Base-by-base conservation (phyloP, 2,797 vertebrate species). In the Parauchenoglanis ngamensis region DNA sequence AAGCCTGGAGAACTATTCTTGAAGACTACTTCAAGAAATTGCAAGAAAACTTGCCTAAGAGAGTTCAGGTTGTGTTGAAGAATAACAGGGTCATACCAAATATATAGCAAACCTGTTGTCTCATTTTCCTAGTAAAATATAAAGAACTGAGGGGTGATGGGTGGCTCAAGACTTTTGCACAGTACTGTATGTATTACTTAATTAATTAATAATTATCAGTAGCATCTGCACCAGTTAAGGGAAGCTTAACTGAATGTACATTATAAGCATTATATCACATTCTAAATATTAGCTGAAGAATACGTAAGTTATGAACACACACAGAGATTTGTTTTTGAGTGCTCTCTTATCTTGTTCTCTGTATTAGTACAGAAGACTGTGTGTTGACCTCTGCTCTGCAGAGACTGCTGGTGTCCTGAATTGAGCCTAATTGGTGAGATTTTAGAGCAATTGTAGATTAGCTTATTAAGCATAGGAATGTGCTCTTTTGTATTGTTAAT, bases 371-470 rank as follows among this genome's bases (percentile, higher is more conserved):
- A 21, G 15, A 49, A 28, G 21, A 25, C 54, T 57, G 19, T 59
- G 19, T 57, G 28, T 57, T 57, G 76, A 12, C 2, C 10, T 80
- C 19, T 40, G 56, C 78, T 40, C 35, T 61, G 25, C 57, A 40
- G 77, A 40, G 8, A 6, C 77, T 57, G 77, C 19, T 23, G 11
- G 4, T 63, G 23, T 63, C 28, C 35, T n/a, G 78, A 80, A 61
- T 3, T 40, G 40, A 81, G 25, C 61, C 61, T 49, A 59, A 61
- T 46, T 76, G 13, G 11, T 46, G 6, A 44, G 68, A 59, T 59
- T 85, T 85, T 19, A 57, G 28, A 79, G 31, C 75, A 86, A 21
- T 7, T 77, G 44, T 77, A 54, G 28, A 77, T 23, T 52, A 67
- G 19, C 46, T 25, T 2, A 40, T 40, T 40, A 40, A 40, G 35